Percentiles rank a stretch among this genome's conserved stretches.
These are phyloP conservation scores for Drosophila ercepeae DNA, from an alignment of 1,140 invertebrate species.

Conservation along the genomic window DNA sequence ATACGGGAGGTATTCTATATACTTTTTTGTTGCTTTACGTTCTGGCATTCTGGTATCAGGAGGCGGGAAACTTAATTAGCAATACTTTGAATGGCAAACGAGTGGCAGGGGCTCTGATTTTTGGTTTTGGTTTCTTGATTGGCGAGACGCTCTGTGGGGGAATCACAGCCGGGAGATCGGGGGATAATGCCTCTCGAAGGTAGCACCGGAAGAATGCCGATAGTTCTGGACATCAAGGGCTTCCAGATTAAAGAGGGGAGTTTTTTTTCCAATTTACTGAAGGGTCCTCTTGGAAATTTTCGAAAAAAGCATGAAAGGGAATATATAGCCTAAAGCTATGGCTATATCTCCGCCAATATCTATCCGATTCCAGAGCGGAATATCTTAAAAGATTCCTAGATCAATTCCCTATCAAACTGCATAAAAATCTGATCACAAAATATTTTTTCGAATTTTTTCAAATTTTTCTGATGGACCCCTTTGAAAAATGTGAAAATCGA, in stretches of 20 bases:
- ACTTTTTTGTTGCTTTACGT: not conserved
- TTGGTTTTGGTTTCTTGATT: not conserved
- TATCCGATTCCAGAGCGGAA: too few species aligned
- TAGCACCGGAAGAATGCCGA: not conserved
- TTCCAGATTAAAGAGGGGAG: not conserved
- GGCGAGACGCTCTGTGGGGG: not conserved
- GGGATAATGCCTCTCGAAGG: not conserved
- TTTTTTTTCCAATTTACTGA: not conserved
- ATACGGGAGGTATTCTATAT: not conserved
- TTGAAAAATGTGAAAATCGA: too few species aligned
- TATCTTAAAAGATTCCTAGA: too few species aligned
- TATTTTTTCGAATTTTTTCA: too few species aligned
- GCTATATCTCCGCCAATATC: too few species aligned
- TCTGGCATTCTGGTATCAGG: not conserved
- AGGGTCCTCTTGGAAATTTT: too few species aligned
- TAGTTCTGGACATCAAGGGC: not conserved
- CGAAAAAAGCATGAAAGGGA: too few species aligned
- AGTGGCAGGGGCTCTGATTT: slow-evolving; percentile 1
- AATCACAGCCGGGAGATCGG: not conserved
- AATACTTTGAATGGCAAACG: slow-evolving; percentile 8
- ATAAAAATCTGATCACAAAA: too few species aligned
- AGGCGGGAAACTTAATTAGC: slow-evolving; percentile 23
- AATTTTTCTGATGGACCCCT: too few species aligned
- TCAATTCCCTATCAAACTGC: too few species aligned
- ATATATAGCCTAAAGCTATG: too few species aligned